Conservation (phyloP, 2,888 invertebrate genomes). For the Drosophila neotestacea region DNA sequence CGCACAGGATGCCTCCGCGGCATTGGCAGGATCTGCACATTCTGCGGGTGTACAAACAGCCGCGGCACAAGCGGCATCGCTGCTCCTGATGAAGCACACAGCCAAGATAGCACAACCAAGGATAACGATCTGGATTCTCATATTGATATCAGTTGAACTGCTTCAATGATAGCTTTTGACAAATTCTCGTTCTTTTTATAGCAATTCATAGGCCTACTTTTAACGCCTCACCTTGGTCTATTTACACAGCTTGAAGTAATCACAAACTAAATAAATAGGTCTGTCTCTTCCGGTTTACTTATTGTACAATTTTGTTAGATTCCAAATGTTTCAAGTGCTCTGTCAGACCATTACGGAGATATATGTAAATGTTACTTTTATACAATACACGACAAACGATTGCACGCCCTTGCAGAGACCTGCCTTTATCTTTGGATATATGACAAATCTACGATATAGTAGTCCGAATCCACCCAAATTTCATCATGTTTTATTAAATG, state of each 20-base stretch:
- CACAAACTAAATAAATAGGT: too few species aligned
- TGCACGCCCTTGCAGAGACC: too few species aligned
- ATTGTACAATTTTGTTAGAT: too few species aligned
- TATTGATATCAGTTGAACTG: slow-evolving; percentile 15
- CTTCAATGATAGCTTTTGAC: slow-evolving; percentile 3
- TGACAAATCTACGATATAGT: too few species aligned
- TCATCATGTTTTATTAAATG: too few species aligned
- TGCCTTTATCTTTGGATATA: too few species aligned
- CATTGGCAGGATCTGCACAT: not conserved
- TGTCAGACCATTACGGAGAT: too few species aligned
- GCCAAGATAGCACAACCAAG: slow-evolving; percentile 9
- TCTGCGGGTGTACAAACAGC: not conserved
- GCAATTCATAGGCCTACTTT: not conserved
- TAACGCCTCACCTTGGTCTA: not conserved
- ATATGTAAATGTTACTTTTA: too few species aligned
- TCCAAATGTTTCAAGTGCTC: too few species aligned
- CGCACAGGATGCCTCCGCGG: not conserved
- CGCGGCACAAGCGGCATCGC: slow-evolving; percentile 12
- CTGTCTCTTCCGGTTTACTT: too few species aligned
- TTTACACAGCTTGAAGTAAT: not conserved
- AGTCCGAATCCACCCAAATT: too few species aligned
- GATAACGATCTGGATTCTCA: slow-evolving; percentile 21
- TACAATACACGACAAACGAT: too few species aligned
- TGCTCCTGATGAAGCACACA: slow-evolving; percentile 2
- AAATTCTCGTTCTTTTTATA: slow-evolving; percentile 3